These are phyloP conservation scores for Pan troglodytes DNA, from an alignment of 2,113 vertebrate species.

Conservation along the genomic window DNA sequence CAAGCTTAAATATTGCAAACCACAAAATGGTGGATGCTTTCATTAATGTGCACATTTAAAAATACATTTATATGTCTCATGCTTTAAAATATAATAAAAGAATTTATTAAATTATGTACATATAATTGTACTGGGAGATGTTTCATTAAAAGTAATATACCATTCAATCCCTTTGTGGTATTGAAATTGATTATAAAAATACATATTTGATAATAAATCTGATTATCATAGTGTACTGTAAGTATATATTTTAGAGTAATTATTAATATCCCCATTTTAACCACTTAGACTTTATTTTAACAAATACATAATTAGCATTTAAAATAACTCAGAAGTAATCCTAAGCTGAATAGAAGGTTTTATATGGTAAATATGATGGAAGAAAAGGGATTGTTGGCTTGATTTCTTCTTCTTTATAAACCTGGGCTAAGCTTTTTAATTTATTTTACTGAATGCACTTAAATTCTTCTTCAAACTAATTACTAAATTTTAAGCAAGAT, in stretches of 20 bases:
- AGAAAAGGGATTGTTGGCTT: background rate
- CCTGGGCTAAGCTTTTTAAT: conserved; percentile 10
- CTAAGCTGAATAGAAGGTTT: background rate
- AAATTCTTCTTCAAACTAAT: background rate
- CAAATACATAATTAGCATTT: background rate
- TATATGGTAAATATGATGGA: background rate
- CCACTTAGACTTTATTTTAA: background rate
- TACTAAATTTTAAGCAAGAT: conserved; percentile 42
- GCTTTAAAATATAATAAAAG: background rate
- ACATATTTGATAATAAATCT: background rate
- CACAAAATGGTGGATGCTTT: background rate
- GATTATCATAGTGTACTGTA: background rate
- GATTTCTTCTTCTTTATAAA: background rate
- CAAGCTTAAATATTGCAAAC: background rate
- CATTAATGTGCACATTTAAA: background rate
- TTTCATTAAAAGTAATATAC: background rate
- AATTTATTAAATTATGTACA: background rate
- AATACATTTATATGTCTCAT: background rate
- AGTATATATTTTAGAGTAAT: background rate
- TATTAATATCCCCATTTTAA: background rate
- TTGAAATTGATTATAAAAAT: background rate
- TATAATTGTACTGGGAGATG: background rate
- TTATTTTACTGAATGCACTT: background rate
- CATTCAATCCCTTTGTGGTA: background rate
- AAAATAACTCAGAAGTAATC: background rate